Conservation (phyloP, 2,888 invertebrate genomes). For the Cryptocephalus primarius region DNA sequence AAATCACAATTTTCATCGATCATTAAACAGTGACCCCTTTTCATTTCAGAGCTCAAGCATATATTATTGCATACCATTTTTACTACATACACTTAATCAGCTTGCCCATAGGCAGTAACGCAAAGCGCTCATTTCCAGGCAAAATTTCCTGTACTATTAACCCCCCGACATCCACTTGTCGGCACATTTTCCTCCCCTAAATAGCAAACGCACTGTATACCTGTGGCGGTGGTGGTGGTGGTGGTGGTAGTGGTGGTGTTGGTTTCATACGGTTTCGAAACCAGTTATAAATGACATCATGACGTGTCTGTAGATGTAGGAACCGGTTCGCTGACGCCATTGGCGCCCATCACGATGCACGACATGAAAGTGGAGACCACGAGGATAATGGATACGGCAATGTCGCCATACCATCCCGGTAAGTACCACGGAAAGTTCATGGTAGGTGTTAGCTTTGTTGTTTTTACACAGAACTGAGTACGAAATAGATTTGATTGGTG, state of each 20-base stretch:
- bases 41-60: no score
- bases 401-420: constrained; percentile 63
- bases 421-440: constrained; percentile 28
- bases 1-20: no score
- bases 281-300: constrained; percentile 1
- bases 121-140: no score
- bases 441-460: no score
- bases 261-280: neutral
- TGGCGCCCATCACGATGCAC: constrained; percentile 65
- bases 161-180: no score
- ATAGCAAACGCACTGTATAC: neutral
- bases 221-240: constrained; percentile 14
- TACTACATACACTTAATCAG: no score
- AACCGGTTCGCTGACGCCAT: constrained; percentile 55
- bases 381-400: constrained; percentile 50
- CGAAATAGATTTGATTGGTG: no score
- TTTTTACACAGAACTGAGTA: no score
- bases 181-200: neutral
- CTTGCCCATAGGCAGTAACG: no score
- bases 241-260: neutral
- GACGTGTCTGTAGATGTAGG: constrained; percentile 32
- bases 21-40: no score
- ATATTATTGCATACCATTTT: no score
- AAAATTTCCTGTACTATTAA: no score
- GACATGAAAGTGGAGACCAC: constrained; percentile 58